Evolutionary conservation across 1,140 invertebrate species (phyloP).

Genomic region (Coelopa frigida): DNA sequence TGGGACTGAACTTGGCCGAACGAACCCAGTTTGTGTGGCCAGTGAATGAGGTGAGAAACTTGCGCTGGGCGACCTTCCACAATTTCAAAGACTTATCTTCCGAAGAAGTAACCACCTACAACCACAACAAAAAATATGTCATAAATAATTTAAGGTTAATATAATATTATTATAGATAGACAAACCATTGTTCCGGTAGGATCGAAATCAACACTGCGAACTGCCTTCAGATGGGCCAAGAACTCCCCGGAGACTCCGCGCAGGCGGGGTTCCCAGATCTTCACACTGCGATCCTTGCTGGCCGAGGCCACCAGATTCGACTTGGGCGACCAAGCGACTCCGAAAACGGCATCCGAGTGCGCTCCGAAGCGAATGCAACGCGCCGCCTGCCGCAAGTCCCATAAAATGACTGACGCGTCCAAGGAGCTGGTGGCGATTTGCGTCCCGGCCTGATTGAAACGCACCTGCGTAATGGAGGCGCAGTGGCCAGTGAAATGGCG

Average conservation of each 20-base stretch:
- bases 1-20: constrained; percentile 70
- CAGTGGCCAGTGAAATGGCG: constrained; percentile 75
- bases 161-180: background rate
- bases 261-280: constrained; percentile 78
- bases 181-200: constrained; percentile 60
- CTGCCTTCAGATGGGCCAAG: constrained; percentile 67
- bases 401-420: constrained; percentile 66
- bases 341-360: constrained; percentile 57
- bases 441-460: constrained; percentile 66
- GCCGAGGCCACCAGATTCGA: constrained; percentile 74
- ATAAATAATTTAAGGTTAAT: constrained; percentile 1
- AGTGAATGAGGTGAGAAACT: constrained; percentile 70
- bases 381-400: constrained; percentile 61
- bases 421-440: constrained; percentile 71
- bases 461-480: constrained; percentile 62
- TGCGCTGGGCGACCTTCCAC: constrained; percentile 59
- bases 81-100: constrained; percentile 83
- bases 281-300: constrained; percentile 72
- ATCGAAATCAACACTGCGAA: constrained; percentile 74
- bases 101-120: constrained; percentile 68
- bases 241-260: constrained; percentile 68
- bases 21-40: constrained; percentile 85
- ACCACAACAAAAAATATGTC: constrained; percentile 9
- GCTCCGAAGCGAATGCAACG: constrained; percentile 60
- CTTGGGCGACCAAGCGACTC: constrained; percentile 68